A percentile compares a stretch with the other conserved stretches of the same genome.
Conservation (phyloP, 2,113 vertebrate species). For the Eubucco bourcierii region DNA sequence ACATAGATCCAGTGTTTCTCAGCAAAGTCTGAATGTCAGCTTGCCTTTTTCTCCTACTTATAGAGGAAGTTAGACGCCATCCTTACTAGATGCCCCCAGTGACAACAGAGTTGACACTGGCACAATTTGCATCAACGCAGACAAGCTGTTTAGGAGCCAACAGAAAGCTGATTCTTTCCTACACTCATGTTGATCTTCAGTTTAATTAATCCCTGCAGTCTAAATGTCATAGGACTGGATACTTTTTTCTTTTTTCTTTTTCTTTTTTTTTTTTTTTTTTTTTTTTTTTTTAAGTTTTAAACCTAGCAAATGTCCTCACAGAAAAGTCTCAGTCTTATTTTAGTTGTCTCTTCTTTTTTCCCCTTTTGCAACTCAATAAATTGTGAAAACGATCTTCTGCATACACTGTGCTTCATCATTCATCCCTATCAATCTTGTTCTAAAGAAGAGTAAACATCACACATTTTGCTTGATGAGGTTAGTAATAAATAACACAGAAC, state of each 20-base stretch:
- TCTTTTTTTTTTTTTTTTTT: background rate
- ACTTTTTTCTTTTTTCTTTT: too few species aligned
- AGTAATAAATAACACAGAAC: conserved; percentile 44
- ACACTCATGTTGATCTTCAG: background rate
- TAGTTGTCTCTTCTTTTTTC: conserved; percentile 23
- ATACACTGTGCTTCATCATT: background rate
- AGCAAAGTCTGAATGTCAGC: background rate
- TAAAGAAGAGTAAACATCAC: conserved; percentile 36
- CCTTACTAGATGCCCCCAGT: background rate
- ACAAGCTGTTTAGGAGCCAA: background rate
- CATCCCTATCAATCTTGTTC: conserved; percentile 32
- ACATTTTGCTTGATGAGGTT: conserved; percentile 16
- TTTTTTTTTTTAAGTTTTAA: background rate
- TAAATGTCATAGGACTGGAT: background rate
- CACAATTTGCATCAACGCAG: background rate
- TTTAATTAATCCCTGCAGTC: conserved; percentile 5
- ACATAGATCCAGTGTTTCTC: background rate
- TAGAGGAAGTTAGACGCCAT: background rate
- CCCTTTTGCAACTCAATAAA: conserved; percentile 27
- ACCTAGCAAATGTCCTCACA: background rate
- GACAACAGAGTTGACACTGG: background rate
- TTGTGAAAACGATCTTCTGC: conserved; percentile 9
- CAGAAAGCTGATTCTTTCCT: background rate
- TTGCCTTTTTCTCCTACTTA: background rate
- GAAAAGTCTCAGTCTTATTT: background rate